Evolutionary conservation across 30 jellyfish, hydroid and myxozoan species (phyloP), one percentile per base, ranked within the genome.

Genomic region (Cassiopea xamachana): DNA sequence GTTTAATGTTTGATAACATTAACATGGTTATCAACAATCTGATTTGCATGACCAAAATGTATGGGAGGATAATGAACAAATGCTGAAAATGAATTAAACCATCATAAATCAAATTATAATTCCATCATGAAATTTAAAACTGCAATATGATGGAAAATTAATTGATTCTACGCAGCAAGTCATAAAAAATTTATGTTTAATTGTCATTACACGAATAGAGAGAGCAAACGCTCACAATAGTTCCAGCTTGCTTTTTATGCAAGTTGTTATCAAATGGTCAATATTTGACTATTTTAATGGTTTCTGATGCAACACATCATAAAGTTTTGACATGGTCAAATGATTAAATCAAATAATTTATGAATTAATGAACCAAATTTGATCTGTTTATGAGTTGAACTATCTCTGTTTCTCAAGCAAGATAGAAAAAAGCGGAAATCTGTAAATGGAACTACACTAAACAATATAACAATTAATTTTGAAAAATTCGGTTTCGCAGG

Each of bases 81-180:
- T 10, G 64, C 64, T 6, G 12, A 55, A 55, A 14, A 14, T 71
- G 58, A 71, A 71, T 1, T 27, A 39, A 71, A 19, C 39, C 80
- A 71, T 71, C 55, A 78, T 50, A 50, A 78, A 78, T 78, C 51
- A 78, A 78, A 78, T 55, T 55, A 78, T 78, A 16, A 78, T 78
- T 78, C 50, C 49, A 43, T 78, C 19, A 78, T 48, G 87, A 78
- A 18, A 3, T n/a, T 48, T 13, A 60, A 60, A 78, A 78, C 59
- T 78, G 87, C 87, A 18, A 48, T 78, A 48, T 78, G 76, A 78
- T 78, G 71, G 73, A 51, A 60, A 10, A 78, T 78, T 78, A 78
- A 78, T 78, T 50, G 75, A 78, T 50, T 60, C 87, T 78, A 48
- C 87, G 8, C 74, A 59, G 73, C 39, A 19, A 1, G 75, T 78